A percentile compares a stretch with the other conserved stretches of the same genome.
Conservation (phyloP, 2,888 invertebrate genomes). For the Metacarcinus magister region DNA sequence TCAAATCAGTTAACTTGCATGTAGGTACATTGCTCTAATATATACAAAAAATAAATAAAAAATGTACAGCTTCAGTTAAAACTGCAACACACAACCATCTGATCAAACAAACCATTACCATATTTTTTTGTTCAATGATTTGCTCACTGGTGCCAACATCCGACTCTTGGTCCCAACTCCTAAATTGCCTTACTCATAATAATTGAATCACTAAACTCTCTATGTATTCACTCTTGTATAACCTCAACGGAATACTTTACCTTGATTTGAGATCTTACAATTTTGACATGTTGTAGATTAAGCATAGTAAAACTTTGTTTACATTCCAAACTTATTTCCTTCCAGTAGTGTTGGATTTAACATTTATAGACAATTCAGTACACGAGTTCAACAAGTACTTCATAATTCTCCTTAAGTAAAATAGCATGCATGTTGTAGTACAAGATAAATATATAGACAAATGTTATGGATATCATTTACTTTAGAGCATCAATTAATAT, state of each 20-base stretch:
- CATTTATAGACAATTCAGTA: background rate
- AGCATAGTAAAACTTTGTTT: background rate
- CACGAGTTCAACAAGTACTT: background rate
- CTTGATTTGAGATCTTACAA: background rate
- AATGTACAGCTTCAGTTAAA: background rate
- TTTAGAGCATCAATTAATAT: background rate
- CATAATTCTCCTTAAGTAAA: background rate
- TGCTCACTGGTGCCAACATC: background rate
- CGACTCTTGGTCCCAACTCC: conserved; percentile 11
- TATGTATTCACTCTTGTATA: background rate
- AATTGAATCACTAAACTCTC: background rate
- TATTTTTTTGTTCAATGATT: background rate
- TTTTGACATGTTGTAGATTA: background rate
- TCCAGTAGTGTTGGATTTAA: background rate
- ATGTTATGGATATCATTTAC: background rate
- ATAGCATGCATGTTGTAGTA: background rate
- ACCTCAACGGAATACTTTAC: background rate
- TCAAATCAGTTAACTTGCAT: background rate
- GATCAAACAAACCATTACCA: background rate
- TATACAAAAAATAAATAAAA: conserved; percentile 17
- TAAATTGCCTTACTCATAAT: background rate
- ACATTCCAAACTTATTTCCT: background rate
- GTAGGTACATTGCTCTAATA: conserved; percentile 10
- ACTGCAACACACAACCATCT: background rate
- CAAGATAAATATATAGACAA: background rate